Base-by-base conservation (phyloP, 2,797 vertebrate genomes). In the Morelia viridis region DNA sequence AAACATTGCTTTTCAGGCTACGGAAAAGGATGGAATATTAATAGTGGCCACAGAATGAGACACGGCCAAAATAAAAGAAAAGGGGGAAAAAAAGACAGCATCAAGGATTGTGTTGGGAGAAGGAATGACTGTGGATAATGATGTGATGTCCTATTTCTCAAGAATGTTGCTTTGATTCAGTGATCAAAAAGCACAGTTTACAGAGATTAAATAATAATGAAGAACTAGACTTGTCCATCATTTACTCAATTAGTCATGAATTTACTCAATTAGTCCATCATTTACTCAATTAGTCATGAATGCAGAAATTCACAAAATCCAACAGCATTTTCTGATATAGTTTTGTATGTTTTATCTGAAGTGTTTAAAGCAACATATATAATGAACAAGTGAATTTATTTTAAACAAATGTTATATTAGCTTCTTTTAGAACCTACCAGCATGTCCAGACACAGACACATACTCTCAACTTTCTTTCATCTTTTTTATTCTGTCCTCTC, bases 321-420 rank as follows among this genome's bases (percentile, higher is more conserved):
- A 95, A 92, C 88, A 88, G 85, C 80, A 2, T 94, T 96, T 92
- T 96, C 95, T 93, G 93, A 95, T 96, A 96, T 0, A 97, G 92
- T 94, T 95, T 96, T 97, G 96, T 96, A 97, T 94, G 94, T 96
- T 95, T 95, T 93, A 94, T 95, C 95, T 96, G 96, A 97, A 95
- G 97, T 96, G 97, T 96, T 92, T 96, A 95, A 98, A 97, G 96
- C 95, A 96, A 96, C 97, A 97, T 97, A 98, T 97, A 97, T 96
- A 97, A 96, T 97, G 95, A 97, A 97, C 96, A 97, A 95, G 93
- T 97, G 95, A 92, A 65, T 92, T 91, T 93, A 68, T 96, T 96
- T 80, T 96, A 96, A 94, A 90, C 95, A 62, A 56, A 93, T 93
- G 31, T 71, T 89, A 46, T 87, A 91, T 93, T 35, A 2, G 0